Evolutionary conservation across 2,797 vertebrate species (phyloP), one percentile per base, ranked within the genome.

Genomic region (Clamator glandarius): DNA sequence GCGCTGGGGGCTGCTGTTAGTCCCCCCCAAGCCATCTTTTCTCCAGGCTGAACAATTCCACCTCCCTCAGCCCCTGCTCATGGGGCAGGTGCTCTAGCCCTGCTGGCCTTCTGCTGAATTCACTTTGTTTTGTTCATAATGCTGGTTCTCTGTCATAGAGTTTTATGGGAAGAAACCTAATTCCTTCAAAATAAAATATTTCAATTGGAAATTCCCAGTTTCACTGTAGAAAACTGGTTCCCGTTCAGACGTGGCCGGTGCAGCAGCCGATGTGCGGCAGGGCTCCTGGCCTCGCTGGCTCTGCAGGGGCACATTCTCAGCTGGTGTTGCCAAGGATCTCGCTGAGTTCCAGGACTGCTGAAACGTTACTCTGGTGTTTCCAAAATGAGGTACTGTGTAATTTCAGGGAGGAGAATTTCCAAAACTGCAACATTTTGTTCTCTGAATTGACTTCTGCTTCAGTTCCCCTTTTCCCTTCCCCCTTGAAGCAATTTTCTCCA

Each of bases 331-430:
- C 84, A 62, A 57, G 70, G 75, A n/a, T 68, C 70, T 51, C 33
- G 5, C 14, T 90, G 48, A n/a, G 44, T 79, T 95, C 92, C 80
- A 92, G 86, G 31, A 21, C 84, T 82, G 78, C 67, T 70, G 68
- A 64, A 92, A 48, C 26, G 55, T 89, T 89, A 44, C 46, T 80
- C 51, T 48, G 51, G 68, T 89, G 66, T 86, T 96, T 91, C 89
- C 69, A 84, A 66, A 92, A 89, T 62, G 84, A 95, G 55, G 69
- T 81, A 91, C 91, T 69, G 35, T 83, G 58, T 77, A 66, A 76
- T 89, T 93, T 91, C 52, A 89, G 91, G 75, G 84, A 89, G 82
- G 62, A 96, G 74, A 88, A 85, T 94, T 92, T 96, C 82, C 62
- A 76, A 86, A 94, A 76, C 7, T 48, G 21, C 58, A 66, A 89